phyloP scores from a whole-genome alignment of 2,797 vertebrate genomes.

The Clarias fuscus region DNA sequence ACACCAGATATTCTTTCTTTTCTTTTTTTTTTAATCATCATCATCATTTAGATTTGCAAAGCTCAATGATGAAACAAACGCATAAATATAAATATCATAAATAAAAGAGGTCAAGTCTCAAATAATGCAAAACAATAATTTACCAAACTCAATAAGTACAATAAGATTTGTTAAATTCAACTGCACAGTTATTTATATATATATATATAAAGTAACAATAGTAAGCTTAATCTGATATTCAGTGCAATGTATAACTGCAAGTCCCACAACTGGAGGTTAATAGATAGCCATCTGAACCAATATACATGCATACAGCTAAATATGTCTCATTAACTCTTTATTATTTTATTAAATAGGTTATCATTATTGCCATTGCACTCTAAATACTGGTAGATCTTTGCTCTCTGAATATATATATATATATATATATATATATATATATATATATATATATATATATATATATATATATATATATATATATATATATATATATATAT shows the following conservation, averaged over 20 bases:
- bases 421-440: constrained; percentile 52
- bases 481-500: constrained; percentile 47
- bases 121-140: constrained; percentile 65
- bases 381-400: constrained; percentile 64
- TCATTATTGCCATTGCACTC: constrained; percentile 72
- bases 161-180: constrained; percentile 61
- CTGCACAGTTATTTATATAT: constrained; percentile 61
- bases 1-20: constrained; percentile 34
- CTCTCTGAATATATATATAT: constrained; percentile 50
- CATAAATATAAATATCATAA: constrained; percentile 65
- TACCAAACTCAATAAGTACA: constrained; percentile 63
- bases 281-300: constrained; percentile 68
- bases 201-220: constrained; percentile 38
- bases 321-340: constrained; percentile 33
- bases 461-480: constrained; percentile 52
- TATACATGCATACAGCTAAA: constrained; percentile 75
- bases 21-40: constrained; percentile 37
- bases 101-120: constrained; percentile 56
- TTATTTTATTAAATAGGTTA: constrained; percentile 33
- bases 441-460: constrained; percentile 46
- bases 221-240: constrained; percentile 52
- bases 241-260: constrained; percentile 55
- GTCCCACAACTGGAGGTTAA: constrained; percentile 61
- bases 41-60: constrained; percentile 30
- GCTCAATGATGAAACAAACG: constrained; percentile 58